These are phyloP conservation scores for Pantherophis guttatus DNA, from an alignment of 2,113 vertebrate genomes.

Conservation along the genomic window DNA sequence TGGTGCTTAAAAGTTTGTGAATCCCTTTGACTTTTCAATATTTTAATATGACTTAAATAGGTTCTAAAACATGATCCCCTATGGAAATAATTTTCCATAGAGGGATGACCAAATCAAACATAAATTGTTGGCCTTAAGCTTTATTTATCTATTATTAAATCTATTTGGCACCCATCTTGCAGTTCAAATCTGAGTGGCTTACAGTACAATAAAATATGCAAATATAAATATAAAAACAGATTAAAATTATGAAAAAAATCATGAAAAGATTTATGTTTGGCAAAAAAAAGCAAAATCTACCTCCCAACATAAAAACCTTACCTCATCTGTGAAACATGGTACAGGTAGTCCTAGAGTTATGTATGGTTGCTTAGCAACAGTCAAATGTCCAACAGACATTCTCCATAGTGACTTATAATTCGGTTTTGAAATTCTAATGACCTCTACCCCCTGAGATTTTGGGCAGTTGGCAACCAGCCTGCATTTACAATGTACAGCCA, in stretches of 20 bases:
- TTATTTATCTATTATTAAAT: not conserved
- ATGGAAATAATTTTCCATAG: not conserved
- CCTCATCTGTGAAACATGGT: not conserved
- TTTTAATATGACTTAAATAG: not conserved
- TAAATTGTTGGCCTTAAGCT: not conserved
- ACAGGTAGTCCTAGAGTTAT: no score
- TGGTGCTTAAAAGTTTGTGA: not conserved
- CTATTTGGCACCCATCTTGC: not conserved
- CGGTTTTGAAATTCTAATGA: no score
- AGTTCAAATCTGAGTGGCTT: no score
- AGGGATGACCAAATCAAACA: not conserved
- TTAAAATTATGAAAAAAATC: no score
- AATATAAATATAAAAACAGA: no score
- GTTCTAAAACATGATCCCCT: not conserved
- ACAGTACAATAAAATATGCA: no score
- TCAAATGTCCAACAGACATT: no score
- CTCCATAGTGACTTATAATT: no score
- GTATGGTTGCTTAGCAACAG: no score
- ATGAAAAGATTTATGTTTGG: not conserved
- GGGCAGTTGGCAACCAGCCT: no score
- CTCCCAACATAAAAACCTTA: not conserved
- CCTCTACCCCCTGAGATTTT: no score
- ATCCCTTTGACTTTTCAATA: not conserved
- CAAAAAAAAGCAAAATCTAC: not conserved
- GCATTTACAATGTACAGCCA: no score